Evolutionary conservation across 2,113 vertebrate genomes (phyloP), one percentile per base, ranked within the genome.

Genomic region (Rhabdornis inornatus): DNA sequence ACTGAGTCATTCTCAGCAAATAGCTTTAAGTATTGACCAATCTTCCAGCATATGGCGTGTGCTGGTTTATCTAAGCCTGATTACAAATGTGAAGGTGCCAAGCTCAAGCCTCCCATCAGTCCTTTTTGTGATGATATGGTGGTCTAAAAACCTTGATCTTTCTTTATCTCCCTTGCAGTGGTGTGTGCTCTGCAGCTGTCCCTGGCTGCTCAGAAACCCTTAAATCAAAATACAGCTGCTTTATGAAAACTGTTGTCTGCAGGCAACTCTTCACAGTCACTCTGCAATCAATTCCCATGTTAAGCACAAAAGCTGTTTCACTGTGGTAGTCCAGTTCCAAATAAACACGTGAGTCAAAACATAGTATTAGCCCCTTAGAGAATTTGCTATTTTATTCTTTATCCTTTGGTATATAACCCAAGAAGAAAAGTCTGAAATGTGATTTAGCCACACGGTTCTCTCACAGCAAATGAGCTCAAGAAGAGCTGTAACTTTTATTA

Each of bases 21-120:
- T 8, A 64, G 75, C 64, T 94, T 82, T 27, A 71, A 39, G 40
- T 44, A 60, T 8, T 89, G 93, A 57, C 78, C 76, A 83, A 14
- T 90, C 80, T 83, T 64, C 40, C 60, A 85, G 65, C 95, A 96
- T 83, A 39, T 87, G 95, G 95, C 45, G 50, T 42, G 64, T 33
- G 61, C 92, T 92, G 94, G 28, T 95, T 95, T 94, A 83, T 91
- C 84, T 89, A 74, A 92, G 64, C 65, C 78, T 74, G 83, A 91
- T 77, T 92, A 79, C 61, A 80, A 69, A 61, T 0, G 4, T 35
- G 52, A 92, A 94, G 55, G 91, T 76, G 70, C 81, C 50, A 40
- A 83, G n/a, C 52, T 57, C 82, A 50, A 61, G 42, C 22, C 33
- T 74, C 60, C 59, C 13, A 3, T 40, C 55, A 5, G 65, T 30